Conservation (phyloP, 1,140 invertebrate genomes). For the Wiebesia pumilae region DNA sequence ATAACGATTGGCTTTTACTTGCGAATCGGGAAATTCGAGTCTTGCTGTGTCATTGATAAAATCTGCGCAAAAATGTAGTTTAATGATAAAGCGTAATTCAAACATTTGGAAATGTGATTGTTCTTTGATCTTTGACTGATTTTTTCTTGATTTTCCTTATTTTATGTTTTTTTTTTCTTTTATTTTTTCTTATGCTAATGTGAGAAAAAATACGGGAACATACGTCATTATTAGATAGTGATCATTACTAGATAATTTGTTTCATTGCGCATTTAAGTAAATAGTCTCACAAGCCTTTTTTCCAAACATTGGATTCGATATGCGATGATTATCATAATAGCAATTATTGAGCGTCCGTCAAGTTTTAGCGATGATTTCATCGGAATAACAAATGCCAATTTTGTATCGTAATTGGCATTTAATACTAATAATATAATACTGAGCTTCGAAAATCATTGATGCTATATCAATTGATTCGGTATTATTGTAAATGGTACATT, state of each 20-base stretch:
- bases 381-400: background rate
- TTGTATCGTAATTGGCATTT: background rate
- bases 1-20: too few relatives aligned
- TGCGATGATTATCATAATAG: background rate
- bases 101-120: too few relatives aligned
- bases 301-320: background rate
- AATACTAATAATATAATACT: background rate
- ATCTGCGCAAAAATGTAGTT: too few relatives aligned
- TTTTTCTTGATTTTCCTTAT: too few relatives aligned
- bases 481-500: background rate
- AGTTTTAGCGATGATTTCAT: slow-evolving; percentile 7
- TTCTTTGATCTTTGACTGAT: too few relatives aligned
- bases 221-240: background rate
- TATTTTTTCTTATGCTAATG: too few relatives aligned
- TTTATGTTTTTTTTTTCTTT: too few relatives aligned
- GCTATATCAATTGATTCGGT: background rate
- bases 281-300: background rate
- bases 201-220: background rate
- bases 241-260: too few relatives aligned
- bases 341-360: background rate
- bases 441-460: background rate
- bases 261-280: background rate
- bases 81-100: too few relatives aligned
- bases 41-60: too few relatives aligned
- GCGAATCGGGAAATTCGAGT: too few relatives aligned